Evolutionary conservation across 2,797 vertebrate genomes (phyloP).

Genomic region (Arnoldichthys spilopterus): DNA sequence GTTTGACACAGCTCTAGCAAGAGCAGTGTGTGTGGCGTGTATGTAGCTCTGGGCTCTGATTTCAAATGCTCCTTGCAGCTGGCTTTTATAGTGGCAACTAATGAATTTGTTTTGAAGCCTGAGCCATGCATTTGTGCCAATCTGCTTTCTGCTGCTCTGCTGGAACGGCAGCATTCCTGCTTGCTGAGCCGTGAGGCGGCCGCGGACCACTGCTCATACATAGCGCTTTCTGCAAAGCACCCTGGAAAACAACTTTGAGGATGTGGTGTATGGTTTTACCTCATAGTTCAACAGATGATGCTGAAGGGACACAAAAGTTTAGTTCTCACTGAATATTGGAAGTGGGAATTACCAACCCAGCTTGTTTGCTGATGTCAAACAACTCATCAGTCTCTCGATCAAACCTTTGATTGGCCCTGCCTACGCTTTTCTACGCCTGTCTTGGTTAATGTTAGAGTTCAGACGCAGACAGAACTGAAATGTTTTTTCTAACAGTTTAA

Average conservation of each 20-base stretch:
- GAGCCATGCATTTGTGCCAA: conserved; percentile 13
- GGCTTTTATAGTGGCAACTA: conserved; percentile 76
- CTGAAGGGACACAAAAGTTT: not conserved
- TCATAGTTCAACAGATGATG: not conserved
- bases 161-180: not conserved
- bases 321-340: not conserved
- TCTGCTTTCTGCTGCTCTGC: conserved; percentile 4
- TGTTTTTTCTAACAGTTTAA: not conserved
- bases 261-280: not conserved
- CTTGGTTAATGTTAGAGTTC: not conserved
- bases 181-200: not conserved
- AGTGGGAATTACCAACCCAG: not conserved
- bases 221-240: not conserved
- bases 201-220: not conserved
- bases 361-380: not conserved
- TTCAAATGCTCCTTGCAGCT: conserved; percentile 74
- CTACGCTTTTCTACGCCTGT: not conserved
- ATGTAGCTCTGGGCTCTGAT: conserved; percentile 60
- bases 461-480: not conserved
- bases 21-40: not conserved
- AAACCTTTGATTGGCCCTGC: not conserved
- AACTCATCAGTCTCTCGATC: not conserved
- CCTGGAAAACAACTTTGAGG: conserved; percentile 2
- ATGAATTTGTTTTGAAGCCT: conserved; percentile 78
- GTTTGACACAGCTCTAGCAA: not conserved